Percentiles rank a stretch among this genome's conserved stretches.
Conservation (phyloP, 1,140 invertebrate species). For the Hormaphis cornu region DNA sequence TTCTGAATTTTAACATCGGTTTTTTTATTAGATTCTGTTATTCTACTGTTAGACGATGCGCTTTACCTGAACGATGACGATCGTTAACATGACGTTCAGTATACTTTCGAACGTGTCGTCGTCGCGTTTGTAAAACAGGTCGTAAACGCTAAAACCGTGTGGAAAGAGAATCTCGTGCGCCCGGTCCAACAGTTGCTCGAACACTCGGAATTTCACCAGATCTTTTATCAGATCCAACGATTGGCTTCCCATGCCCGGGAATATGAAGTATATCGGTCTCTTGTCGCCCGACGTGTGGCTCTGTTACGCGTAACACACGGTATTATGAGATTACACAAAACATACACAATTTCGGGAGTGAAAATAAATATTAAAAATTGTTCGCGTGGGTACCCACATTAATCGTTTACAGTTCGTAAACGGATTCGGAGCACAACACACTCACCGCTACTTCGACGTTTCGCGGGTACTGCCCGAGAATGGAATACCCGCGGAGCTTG, state of each 20-base stretch:
- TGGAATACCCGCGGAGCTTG: conserved; percentile 51
- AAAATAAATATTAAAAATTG: too few relatives aligned
- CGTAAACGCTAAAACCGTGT: conserved; percentile 45
- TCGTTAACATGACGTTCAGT: conserved; percentile 54
- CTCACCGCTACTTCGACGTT: conserved; percentile 16
- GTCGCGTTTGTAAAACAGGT: conserved; percentile 47
- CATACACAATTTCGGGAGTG: too few relatives aligned
- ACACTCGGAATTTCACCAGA: conserved; percentile 48
- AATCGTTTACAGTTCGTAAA: too few relatives aligned
- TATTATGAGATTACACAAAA: too few relatives aligned
- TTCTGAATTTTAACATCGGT: too few relatives aligned
- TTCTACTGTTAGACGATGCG: too few relatives aligned
- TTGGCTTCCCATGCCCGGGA: conserved; percentile 58
- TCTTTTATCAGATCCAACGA: conserved; percentile 52
- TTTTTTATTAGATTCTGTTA: too few relatives aligned
- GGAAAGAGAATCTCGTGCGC: conserved; percentile 37
- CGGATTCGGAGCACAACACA: too few relatives aligned
- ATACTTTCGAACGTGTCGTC: conserved; percentile 46
- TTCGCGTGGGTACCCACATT: too few relatives aligned
- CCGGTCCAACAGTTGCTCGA: conserved; percentile 46
- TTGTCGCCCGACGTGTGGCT: conserved; percentile 45
- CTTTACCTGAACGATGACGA: conserved; percentile 69
- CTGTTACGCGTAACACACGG: too few relatives aligned
- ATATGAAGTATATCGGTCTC: conserved; percentile 53
- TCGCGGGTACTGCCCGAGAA: conserved; percentile 46